Conservation (phyloP, 2,797 vertebrate genomes). For the Smutsia gigantea region DNA sequence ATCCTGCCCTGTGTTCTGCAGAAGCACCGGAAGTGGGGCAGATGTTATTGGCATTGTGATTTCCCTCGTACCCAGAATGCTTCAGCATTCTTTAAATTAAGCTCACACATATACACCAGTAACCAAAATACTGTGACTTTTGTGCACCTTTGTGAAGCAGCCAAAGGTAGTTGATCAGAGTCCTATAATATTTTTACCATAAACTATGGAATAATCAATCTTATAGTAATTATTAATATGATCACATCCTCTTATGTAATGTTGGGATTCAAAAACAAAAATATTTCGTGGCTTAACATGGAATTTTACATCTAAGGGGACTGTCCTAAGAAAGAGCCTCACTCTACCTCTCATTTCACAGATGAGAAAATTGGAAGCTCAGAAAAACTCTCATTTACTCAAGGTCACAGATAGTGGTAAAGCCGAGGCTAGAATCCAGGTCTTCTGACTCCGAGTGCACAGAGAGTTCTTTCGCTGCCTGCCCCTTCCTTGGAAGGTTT, state of each 20-base stretch:
- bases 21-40: background rate
- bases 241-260: background rate
- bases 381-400: background rate
- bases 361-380: conserved; percentile 41
- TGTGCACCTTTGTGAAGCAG: conserved; percentile 27
- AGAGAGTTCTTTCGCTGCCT: background rate
- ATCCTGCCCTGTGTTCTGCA: background rate
- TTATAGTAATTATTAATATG: background rate
- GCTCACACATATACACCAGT: background rate
- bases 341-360: conserved; percentile 60
- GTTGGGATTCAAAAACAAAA: background rate
- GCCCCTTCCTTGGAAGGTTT: background rate
- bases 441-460: background rate
- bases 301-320: background rate
- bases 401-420: background rate
- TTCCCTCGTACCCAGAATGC: background rate
- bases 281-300: background rate
- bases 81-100: background rate
- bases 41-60: background rate
- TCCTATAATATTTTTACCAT: background rate
- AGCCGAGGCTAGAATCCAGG: background rate
- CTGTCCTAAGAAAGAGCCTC: background rate
- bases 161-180: background rate
- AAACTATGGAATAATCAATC: background rate
- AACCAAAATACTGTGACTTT: conserved; percentile 57